Base-by-base conservation (phyloP, 2,113 vertebrate genomes). In the Crypturellus undulatus region DNA sequence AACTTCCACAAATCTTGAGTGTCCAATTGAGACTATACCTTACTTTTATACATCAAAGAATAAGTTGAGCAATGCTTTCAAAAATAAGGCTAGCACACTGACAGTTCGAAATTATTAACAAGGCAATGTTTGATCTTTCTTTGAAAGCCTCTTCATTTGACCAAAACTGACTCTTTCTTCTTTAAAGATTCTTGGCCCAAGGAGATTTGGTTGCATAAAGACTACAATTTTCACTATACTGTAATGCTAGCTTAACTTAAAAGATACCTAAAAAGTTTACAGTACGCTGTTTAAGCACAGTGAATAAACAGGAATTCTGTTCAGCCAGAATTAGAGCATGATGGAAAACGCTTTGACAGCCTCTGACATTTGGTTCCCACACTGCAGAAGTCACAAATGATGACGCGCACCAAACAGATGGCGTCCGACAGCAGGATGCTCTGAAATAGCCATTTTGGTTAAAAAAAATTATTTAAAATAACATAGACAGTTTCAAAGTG, bases 281-380 rank as follows among this genome's bases (percentile, higher is more conserved):
- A n/a, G 58, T 52, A 78, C 30, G 21, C 79, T 65, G 52, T 18
- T 93, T 83, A 12, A 89, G 13, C 36, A 87, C 85, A 93, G 82
- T 40, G 87, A 93, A 94, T 84, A 96, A 95, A 84, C 34, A 90
- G 59, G 73, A 83, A 76, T 92, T 73, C 49, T 82, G 45, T 75
- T 93, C 92, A 95, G 69, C 49, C 86, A 95, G 80, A 97, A 95
- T 94, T 94, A 92, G 86, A 93, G 86, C 91, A 92, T 28, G 84
- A 89, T 70, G 69, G 87, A 96, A 93, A 94, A 85, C 0, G 8
- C 92, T 87, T 85, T 94, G 96, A 95, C 85, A 94, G 92, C 56
- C 87, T 78, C 83, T 94, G 95, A 96, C 92, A 95, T 94, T 96
- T 95, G 93, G 75, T 87, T 96, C 94, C 95, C 81, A 92, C 93